Percentiles rank a stretch among this genome's conserved stretches.
Evolutionary conservation across 2,888 invertebrate genomes (phyloP).

Genomic region (Thymelicus acteon): DNA sequence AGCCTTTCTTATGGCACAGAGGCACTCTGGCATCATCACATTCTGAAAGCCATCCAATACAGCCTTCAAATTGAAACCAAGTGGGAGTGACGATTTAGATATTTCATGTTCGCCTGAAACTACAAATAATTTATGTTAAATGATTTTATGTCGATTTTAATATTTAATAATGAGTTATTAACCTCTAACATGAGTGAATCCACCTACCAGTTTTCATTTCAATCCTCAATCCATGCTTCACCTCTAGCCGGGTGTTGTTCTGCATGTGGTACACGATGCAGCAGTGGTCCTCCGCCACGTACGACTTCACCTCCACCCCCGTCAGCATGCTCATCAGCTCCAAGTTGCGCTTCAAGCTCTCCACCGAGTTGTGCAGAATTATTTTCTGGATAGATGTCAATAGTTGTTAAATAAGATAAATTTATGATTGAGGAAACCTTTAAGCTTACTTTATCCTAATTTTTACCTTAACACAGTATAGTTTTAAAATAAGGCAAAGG

Average conservation of each 20-base stretch:
- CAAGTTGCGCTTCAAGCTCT: slow-evolving; percentile 54
- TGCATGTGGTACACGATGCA: slow-evolving; percentile 72
- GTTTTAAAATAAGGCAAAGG: no score
- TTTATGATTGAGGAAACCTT: no score
- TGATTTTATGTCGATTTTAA: no score
- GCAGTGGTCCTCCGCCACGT: slow-evolving; percentile 63
- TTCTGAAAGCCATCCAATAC: slow-evolving; percentile 66
- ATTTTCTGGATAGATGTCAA: slow-evolving; percentile 57
- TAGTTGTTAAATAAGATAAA: neutral
- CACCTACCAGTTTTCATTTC: slow-evolving; percentile 62
- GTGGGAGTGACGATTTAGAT: slow-evolving; percentile 63
- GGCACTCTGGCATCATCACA: slow-evolving; percentile 68
- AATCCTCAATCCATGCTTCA: slow-evolving; percentile 70
- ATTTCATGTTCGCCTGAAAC: slow-evolving; percentile 61
- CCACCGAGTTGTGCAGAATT: slow-evolving; percentile 57
- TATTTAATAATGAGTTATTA: no score
- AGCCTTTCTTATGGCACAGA: slow-evolving; percentile 63
- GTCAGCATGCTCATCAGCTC: slow-evolving; percentile 65
- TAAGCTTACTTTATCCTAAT: no score
- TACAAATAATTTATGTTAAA: neutral
- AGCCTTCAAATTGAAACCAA: slow-evolving; percentile 69
- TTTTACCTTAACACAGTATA: no score
- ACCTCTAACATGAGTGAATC: no score
- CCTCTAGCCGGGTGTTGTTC: slow-evolving; percentile 52
- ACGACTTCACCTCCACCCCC: slow-evolving; percentile 72